Evolutionary conservation across 2,888 invertebrate genomes (phyloP).

Genomic region (Seira ritae): DNA sequence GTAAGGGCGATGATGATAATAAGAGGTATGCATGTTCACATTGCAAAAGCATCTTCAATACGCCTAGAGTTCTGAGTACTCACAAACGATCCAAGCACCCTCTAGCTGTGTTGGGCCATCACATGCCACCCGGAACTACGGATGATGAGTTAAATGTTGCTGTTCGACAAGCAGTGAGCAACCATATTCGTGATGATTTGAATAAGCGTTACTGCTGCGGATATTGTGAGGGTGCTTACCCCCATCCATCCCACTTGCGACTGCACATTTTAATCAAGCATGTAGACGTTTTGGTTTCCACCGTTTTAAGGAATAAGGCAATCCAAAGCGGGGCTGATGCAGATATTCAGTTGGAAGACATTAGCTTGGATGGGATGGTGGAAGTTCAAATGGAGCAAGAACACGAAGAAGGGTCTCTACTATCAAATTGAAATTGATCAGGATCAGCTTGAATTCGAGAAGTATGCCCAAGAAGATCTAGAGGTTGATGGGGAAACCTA

Average conservation of each 20-base stretch:
- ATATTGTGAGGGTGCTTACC: background rate
- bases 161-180: background rate
- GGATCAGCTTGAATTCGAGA: too few relatives aligned
- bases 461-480: too few relatives aligned
- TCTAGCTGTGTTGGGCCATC: background rate
- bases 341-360: too few relatives aligned
- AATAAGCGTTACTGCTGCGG: constrained; percentile 17
- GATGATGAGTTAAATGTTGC: constrained; percentile 19
- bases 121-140: constrained; percentile 22
- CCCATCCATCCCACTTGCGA: constrained; percentile 30
- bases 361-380: too few relatives aligned
- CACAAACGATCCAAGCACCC: background rate
- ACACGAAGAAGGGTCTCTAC: too few relatives aligned
- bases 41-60: background rate
- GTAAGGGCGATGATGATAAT: background rate
- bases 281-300: background rate
- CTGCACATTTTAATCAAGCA: constrained; percentile 15
- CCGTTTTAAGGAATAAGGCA: background rate
- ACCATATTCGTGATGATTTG: background rate
- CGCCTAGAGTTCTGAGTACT: background rate
- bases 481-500: too few relatives aligned
- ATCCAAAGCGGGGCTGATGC: too few relatives aligned
- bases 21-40: background rate
- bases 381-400: too few relatives aligned
- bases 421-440: too few relatives aligned